Evolutionary conservation across 1,140 invertebrate genomes (phyloP).

Genomic region (Micrasema minimum): DNA sequence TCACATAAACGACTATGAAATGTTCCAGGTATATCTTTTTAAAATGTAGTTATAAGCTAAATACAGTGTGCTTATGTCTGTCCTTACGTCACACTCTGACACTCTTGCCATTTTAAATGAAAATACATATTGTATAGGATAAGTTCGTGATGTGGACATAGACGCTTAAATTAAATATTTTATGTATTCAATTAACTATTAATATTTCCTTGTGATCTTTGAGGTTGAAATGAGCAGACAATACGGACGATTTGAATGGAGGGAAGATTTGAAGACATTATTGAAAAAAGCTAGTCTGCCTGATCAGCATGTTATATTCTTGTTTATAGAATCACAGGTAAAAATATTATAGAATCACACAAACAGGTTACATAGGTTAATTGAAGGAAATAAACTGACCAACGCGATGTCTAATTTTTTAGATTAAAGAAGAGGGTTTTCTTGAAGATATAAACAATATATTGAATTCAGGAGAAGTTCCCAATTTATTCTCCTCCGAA

Average conservation of each 20-base stretch:
- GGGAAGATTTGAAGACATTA: slow-evolving; percentile 88
- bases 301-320: slow-evolving; percentile 90
- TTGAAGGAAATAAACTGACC: slow-evolving; percentile 1
- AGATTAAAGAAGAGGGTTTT: slow-evolving; percentile 94
- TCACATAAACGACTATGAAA: slow-evolving; percentile 93
- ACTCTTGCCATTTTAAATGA: no score
- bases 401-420: slow-evolving; percentile 44
- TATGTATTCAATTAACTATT: no score
- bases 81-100: no score
- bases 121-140: no score
- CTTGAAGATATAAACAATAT: slow-evolving; percentile 95
- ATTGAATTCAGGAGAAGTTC: slow-evolving; percentile 93
- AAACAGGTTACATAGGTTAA: slow-evolving; percentile 12
- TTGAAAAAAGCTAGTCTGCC: slow-evolving; percentile 82
- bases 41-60: background rate
- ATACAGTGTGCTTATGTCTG: no score
- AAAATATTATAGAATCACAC: slow-evolving; percentile 33
- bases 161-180: no score
- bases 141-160: no score
- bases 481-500: slow-evolving; percentile 88
- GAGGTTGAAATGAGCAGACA: slow-evolving; percentile 90
- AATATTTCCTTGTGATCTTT: no score
- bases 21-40: slow-evolving; percentile 70
- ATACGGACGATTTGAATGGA: slow-evolving; percentile 88
- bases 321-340: slow-evolving; percentile 91